Base-by-base conservation (phyloP, 2,888 invertebrate species). In the Ormia ochracea region DNA sequence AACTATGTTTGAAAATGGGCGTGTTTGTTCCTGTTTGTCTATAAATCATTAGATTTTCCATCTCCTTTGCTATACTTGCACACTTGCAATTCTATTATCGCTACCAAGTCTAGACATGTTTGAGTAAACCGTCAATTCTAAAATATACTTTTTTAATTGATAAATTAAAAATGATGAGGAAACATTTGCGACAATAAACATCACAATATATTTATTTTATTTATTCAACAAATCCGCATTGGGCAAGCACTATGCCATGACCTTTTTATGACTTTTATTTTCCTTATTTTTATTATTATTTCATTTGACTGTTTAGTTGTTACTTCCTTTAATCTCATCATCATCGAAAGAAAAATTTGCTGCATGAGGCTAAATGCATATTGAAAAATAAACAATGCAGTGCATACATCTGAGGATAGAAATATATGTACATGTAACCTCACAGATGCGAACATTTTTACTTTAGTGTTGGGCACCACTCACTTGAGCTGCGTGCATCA, bases 291-390 rank as follows among this genome's bases (percentile, higher is more conserved):
- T n/a, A n/a, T n/a, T 54, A 61, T 54, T 61, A 50, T 63, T 63
- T 63, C 56, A 63, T 56, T 70, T 56, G 12, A 50, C 26, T 17
- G 45, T 69, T 36, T 58, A 4, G n/a, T 36, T 33, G 36, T 48
- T 14, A 45, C 38, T 65, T 70, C 58, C 59, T 73, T 54, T 59
- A 61, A 72, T 78, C 73, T 72, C 31, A 54, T 61, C 56, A 58
- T 69, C 63, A 38, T 26, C 48, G n/a, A n/a, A n/a, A 45, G 58
- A 38, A 65, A 41, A 74, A 69, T 69, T 74, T 56, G 19, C 52
- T 56, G 63, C 23, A 26, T 54, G 54, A 45, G 14, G 36, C 26
- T 19, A 45, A 65, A 28, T 38, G 63, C 10, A 36, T 65, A 73
- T 45, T 63, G 31, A 26, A 73, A 54, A 65, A 56, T 61, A 72